Conservation (phyloP, 1,140 invertebrate species). For the Bicyclus anynana region DNA sequence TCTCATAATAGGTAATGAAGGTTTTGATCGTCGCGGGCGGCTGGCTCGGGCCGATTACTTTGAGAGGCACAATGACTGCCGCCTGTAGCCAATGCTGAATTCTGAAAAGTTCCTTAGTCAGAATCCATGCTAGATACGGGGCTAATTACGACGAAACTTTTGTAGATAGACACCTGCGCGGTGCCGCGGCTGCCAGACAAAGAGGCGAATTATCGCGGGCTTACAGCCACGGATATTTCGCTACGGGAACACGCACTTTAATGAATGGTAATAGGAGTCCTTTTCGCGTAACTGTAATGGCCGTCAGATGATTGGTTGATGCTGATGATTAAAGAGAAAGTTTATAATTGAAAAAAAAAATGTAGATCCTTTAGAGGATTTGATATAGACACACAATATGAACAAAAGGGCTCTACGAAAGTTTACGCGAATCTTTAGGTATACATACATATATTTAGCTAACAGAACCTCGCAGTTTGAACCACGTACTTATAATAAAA, state of each 20-base stretch:
- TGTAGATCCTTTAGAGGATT: too few species aligned
- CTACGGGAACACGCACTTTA: slow-evolving; percentile 42
- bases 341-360: slow-evolving; percentile 14
- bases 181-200: slow-evolving; percentile 63
- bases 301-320: slow-evolving; percentile 38
- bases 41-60: slow-evolving; percentile 72
- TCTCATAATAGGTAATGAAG: slow-evolving; percentile 77
- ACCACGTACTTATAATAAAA: too few species aligned
- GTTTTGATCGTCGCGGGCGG: slow-evolving; percentile 68
- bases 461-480: too few species aligned
- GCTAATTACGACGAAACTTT: slow-evolving; percentile 74
- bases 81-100: slow-evolving; percentile 66
- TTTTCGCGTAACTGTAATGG: slow-evolving; percentile 28
- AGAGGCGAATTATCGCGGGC: slow-evolving; percentile 67
- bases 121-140: slow-evolving; percentile 67
- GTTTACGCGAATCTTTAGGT: too few species aligned
- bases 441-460: too few species aligned
- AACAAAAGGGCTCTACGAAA: too few species aligned
- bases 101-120: slow-evolving; percentile 70
- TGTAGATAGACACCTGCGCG: slow-evolving; percentile 74
- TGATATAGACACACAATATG: too few species aligned
- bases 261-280: slow-evolving; percentile 25
- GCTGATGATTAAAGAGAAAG: slow-evolving; percentile 36
- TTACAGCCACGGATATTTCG: slow-evolving; percentile 41
- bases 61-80: slow-evolving; percentile 69